Percentiles rank a stretch among this genome's conserved stretches.
These are phyloP conservation scores for Junonia oenone DNA, from an alignment of 2,888 invertebrate genomes.

Conservation along the genomic window DNA sequence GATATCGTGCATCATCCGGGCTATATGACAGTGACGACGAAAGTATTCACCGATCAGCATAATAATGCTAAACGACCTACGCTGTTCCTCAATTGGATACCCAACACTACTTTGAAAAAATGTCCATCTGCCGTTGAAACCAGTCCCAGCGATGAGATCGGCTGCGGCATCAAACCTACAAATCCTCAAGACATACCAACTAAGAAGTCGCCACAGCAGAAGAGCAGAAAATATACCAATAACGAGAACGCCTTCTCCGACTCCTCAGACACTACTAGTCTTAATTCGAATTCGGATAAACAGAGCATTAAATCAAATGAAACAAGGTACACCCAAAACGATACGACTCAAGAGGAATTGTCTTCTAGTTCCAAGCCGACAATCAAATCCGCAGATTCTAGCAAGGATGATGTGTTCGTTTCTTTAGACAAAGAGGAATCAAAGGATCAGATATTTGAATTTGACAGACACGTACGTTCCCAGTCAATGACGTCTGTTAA, in stretches of 20 bases:
- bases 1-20: slow-evolving; percentile 94
- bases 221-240: slow-evolving; percentile 51
- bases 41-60: slow-evolving; percentile 87
- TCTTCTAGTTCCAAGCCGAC: slow-evolving; percentile 64
- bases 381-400: slow-evolving; percentile 58
- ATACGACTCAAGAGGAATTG: slow-evolving; percentile 63
- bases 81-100: slow-evolving; percentile 95
- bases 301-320: slow-evolving; percentile 70
- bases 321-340: slow-evolving; percentile 60
- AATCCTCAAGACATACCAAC: slow-evolving; percentile 45
- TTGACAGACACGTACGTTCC: slow-evolving; percentile 71
- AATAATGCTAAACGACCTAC: slow-evolving; percentile 89
- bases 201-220: slow-evolving; percentile 40
- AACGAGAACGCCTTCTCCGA: slow-evolving; percentile 73
- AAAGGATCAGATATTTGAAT: slow-evolving; percentile 58
- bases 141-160: slow-evolving; percentile 66
- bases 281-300: slow-evolving; percentile 75
- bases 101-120: slow-evolving; percentile 92
- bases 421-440: slow-evolving; percentile 64
- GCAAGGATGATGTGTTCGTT: slow-evolving; percentile 56
- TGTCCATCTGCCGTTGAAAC: slow-evolving; percentile 88
- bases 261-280: slow-evolving; percentile 74
- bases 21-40: slow-evolving; percentile 93
- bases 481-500: slow-evolving; percentile 83
- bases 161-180: slow-evolving; percentile 47